Evolutionary conservation across 1,140 invertebrate species (phyloP), one percentile per base, ranked within the genome.

Genomic region (Drosophila obscura): DNA sequence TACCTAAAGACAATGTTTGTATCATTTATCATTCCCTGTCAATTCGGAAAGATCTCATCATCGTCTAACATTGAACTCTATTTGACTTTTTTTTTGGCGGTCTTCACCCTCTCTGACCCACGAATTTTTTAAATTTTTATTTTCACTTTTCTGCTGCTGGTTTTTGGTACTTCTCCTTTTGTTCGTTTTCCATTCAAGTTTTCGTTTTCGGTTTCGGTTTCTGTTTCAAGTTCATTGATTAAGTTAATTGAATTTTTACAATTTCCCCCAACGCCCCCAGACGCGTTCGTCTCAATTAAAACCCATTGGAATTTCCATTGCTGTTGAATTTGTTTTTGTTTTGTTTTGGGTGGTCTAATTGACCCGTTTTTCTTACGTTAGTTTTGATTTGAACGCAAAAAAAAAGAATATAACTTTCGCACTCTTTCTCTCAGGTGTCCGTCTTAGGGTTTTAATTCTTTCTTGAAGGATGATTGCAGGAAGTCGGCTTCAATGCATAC

Each of bases 161-260:
- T 16, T 41, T 41, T 31, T 9, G 45, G 15, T 15, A 19, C 35
- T 46, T 39, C 11, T 39, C 35, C 35, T 19, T 58, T 45, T 11
- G 6, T 43, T 9, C 22, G 15, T 45, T 43, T 43, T 22, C 3
- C 13, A 11, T 1, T 6, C 49, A 7, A 13, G 43, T 39, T 68
- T 43, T 53, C 41, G 43, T 45, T 49, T 59, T 43, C 45, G 5
- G 19, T 19, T 5, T 7, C 43, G 35, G 59, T 82, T 84, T 5
- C 7, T 22, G 43, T 67, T 82, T 84, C 77, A 85, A 84, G 80
- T 80, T 80, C 81, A 83, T 64, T 44, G 80, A 80, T 83, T 53
- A 85, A 85, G 28, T 75, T 65, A 75, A 75, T 75, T 83, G 59
- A 51, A 83, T 63, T 65, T 78, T 55, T 46, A 65, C 58, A 79